Base-by-base conservation (phyloP, 1,140 invertebrate genomes). In the Drosophila eugracilis region DNA sequence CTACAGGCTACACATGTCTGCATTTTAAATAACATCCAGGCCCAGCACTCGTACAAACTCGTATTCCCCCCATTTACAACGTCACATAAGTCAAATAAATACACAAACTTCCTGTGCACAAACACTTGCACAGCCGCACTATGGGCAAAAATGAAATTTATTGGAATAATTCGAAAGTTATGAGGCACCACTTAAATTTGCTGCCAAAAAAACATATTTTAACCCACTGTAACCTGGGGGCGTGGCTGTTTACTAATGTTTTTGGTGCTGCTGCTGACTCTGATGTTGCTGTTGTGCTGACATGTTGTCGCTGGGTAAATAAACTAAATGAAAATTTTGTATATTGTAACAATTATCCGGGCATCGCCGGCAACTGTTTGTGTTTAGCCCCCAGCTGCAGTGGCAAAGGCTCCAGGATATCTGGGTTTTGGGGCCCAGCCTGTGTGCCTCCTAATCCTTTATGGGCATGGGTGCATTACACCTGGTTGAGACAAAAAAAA, bases 331-430 rank as follows among this genome's bases (percentile, higher is more conserved):
- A 74, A 75, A 75, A 78, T 75, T 80, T 75, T 83, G 78, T 83
- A 63, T 83, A 67, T 88, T 83, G 83, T 88, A 63, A 78, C 83
- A 86, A 86, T 88, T 86, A 88, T 88, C 60, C 74, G 54, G 54
- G 32, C 67, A 70, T 32, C 53, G 45, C 17, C 39, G 36, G 62
- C n/a, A 53, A 67, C 65, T 69, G 65, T 69, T 67, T 69, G 47
- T 47, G 14, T 65, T 53, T 42, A 34, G 21, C 10, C 21, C 19
- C 41, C 26, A 39, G 36, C 45, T 39, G 45, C 7, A 7, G 24
- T 14, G 15, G 28, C n/a, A 9, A 19, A 19, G 15, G 37, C 55
- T 19, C 54, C 19, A 26, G 55, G 28, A 58, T 24, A 36, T 12
- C 12, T 9, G 14, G 4, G n/a, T 12, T 22, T 36, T 1, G 21